Evolutionary conservation across 1,140 invertebrate species (phyloP).

Genomic region (Atta colombica): DNA sequence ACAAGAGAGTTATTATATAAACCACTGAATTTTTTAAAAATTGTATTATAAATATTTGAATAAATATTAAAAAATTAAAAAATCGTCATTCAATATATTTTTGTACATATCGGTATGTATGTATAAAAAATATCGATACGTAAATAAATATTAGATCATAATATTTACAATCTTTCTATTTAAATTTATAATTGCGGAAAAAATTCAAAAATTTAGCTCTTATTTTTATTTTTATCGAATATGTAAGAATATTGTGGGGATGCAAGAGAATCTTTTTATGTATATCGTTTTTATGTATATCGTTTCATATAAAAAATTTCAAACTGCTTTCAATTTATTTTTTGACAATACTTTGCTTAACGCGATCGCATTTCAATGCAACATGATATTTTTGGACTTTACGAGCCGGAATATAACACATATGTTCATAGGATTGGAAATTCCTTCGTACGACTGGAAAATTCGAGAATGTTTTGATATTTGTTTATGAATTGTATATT

Average conservation of each 20-base stretch:
- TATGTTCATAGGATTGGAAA: background rate
- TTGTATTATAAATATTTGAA: background rate
- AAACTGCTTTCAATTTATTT: conserved; percentile 7
- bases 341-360: background rate
- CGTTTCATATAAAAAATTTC: background rate
- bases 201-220: background rate
- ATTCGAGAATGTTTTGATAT: conserved; percentile 6
- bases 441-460: background rate
- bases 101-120: background rate
- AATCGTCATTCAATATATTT: background rate
- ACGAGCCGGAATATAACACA: conserved; percentile 4
- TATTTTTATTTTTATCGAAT: no score
- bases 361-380: conserved; percentile 30
- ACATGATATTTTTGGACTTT: conserved; percentile 56
- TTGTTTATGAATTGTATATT: background rate
- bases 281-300: background rate
- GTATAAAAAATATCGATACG: background rate
- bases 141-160: background rate
- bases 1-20: background rate
- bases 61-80: background rate
- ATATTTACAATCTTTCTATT: background rate
- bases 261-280: background rate
- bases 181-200: background rate
- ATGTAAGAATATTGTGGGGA: background rate
- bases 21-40: background rate